A percentile compares a stretch with the other conserved stretches of the same genome.
phyloP scores from a whole-genome alignment of 2,113 vertebrate genomes.

The Mormyrus iriodes region DNA sequence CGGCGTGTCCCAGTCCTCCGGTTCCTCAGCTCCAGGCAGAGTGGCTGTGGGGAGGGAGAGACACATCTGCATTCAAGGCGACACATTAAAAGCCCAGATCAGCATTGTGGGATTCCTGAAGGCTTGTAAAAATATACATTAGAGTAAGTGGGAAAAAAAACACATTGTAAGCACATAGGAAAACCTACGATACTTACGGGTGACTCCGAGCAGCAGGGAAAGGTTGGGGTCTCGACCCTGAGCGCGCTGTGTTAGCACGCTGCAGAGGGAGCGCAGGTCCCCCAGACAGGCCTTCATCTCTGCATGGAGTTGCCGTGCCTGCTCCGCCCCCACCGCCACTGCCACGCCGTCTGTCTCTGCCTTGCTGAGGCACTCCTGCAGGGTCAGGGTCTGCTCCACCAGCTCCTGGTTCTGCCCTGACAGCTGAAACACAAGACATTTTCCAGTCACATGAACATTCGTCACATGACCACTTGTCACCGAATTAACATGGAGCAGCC shows the following conservation, averaged over 20 bases:
- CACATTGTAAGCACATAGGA: not conserved
- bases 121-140: not conserved
- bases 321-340: conserved; percentile 43
- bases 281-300: conserved; percentile 81
- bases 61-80: not conserved
- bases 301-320: conserved; percentile 63
- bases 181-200: conserved; percentile 60
- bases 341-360: conserved; percentile 52
- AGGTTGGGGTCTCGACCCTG: conserved; percentile 92
- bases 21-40: conserved; percentile 51
- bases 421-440: conserved; percentile 61
- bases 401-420: conserved; percentile 91
- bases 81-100: not conserved
- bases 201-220: conserved; percentile 87
- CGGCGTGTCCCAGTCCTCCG: conserved; percentile 69
- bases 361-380: conserved; percentile 77
- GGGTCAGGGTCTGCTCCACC: conserved; percentile 85
- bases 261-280: conserved; percentile 85
- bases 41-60: conserved; percentile 53
- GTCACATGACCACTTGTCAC: not conserved
- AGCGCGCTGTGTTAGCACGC: conserved; percentile 83
- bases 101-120: not conserved
- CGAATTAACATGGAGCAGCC: not conserved
- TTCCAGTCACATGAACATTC: not conserved
- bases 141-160: not conserved